Evolutionary conservation across 2,113 vertebrate species (phyloP).

Genomic region (Chaetops frenatus): DNA sequence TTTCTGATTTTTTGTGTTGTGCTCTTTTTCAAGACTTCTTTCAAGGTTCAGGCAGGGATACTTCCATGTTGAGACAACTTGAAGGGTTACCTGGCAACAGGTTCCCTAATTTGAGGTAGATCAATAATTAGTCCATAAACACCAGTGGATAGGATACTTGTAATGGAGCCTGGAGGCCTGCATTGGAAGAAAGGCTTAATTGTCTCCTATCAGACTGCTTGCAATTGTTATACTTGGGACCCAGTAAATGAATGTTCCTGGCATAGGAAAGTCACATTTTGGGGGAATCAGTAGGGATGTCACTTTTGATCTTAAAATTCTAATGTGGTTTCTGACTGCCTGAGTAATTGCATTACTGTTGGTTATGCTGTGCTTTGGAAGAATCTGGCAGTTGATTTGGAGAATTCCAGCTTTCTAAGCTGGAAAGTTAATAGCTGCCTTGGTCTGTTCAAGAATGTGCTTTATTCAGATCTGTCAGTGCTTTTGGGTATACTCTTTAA

Average conservation of each 20-base stretch:
- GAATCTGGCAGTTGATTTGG: neutral
- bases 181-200: neutral
- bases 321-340: neutral
- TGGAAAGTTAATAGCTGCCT: neutral
- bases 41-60: neutral
- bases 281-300: neutral
- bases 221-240: neutral
- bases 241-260: neutral
- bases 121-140: neutral
- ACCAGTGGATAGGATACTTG: fast-evolving
- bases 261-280: neutral
- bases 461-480: neutral
- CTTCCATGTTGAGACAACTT: neutral
- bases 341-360: neutral
- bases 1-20: neutral
- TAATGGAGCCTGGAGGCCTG: neutral
- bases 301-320: neutral
- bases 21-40: neutral
- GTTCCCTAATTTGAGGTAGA: neutral
- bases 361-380: neutral
- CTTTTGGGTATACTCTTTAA: neutral
- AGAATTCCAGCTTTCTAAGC: neutral
- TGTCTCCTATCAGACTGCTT: neutral
- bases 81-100: neutral
- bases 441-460: neutral